phyloP scores from a whole-genome alignment of 2,888 invertebrate species.

The Drosophila niveifrons region DNA sequence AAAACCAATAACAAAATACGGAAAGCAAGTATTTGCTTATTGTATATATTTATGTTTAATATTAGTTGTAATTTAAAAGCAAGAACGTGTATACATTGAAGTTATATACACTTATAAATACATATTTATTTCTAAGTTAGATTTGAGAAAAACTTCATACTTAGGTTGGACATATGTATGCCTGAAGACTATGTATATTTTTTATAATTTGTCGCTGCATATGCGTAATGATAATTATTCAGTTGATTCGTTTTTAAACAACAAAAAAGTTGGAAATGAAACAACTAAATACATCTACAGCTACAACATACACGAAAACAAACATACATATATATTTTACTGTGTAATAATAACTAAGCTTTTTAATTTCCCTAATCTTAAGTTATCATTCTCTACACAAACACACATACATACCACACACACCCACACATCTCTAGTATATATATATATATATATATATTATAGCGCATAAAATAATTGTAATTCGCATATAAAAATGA shows the following conservation, averaged over 20 bases:
- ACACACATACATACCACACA: slow-evolving; percentile 32
- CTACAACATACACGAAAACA: slow-evolving; percentile 50
- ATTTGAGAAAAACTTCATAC: slow-evolving; percentile 52
- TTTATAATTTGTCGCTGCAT: slow-evolving; percentile 73
- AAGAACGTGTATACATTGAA: slow-evolving; percentile 23
- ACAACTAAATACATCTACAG: slow-evolving; percentile 48
- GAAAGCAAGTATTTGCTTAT: slow-evolving; percentile 22
- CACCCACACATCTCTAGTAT: slow-evolving; percentile 58
- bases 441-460: slow-evolving; percentile 57
- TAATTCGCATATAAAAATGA: slow-evolving; percentile 65
- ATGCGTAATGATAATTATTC: slow-evolving; percentile 59
- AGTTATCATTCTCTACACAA: slow-evolving; percentile 69
- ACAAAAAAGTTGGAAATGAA: slow-evolving; percentile 20
- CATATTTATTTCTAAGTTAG: slow-evolving; percentile 48
- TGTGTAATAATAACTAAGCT: slow-evolving; percentile 72
- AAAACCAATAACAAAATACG: slow-evolving; percentile 39
- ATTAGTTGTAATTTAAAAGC: slow-evolving; percentile 65
- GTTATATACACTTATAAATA: slow-evolving; percentile 22
- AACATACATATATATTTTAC: slow-evolving; percentile 59
- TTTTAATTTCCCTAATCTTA: slow-evolving; percentile 65
- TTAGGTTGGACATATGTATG: slow-evolving; percentile 65
- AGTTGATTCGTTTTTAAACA: slow-evolving; percentile 64
- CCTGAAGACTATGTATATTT: slow-evolving; percentile 72
- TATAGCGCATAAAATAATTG: slow-evolving; percentile 58
- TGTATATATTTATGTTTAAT: slow-evolving; percentile 76